These are phyloP conservation scores for Drosophila parvula DNA, from an alignment of 1,140 invertebrate species.

Conservation along the genomic window DNA sequence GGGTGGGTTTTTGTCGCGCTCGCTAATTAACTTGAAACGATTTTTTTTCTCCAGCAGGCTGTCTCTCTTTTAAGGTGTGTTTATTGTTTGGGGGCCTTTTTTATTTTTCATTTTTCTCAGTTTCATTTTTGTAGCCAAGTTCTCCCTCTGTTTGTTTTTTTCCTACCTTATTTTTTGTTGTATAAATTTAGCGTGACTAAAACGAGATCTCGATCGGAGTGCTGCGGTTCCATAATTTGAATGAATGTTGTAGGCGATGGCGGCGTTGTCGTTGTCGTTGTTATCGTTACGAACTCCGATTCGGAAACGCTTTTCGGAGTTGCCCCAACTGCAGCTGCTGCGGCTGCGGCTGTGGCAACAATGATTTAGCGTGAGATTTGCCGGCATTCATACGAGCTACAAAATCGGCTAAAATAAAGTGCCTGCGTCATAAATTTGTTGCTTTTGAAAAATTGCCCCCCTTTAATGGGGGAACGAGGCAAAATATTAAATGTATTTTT, in stretches of 20 bases:
- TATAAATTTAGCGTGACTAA: slow-evolving; percentile 82
- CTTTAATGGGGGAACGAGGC: background rate
- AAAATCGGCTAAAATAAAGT: slow-evolving; percentile 38
- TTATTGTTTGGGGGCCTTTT: slow-evolving; percentile 52
- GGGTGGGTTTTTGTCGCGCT: slow-evolving; percentile 74
- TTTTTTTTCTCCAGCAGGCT: slow-evolving; percentile 36
- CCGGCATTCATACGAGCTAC: slow-evolving; percentile 15
- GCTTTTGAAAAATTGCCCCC: slow-evolving; percentile 70
- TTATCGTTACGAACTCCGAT: slow-evolving; percentile 22
- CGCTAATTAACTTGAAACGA: slow-evolving; percentile 75
- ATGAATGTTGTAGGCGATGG: slow-evolving; percentile 80
- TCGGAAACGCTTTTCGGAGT: slow-evolving; percentile 28
- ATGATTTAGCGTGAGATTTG: slow-evolving; percentile 78
- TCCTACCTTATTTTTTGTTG: slow-evolving; percentile 25
- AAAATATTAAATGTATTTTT: slow-evolving; percentile 67
- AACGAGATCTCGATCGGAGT: slow-evolving; percentile 79
- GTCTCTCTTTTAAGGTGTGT: slow-evolving; percentile 79
- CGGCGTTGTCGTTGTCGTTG: slow-evolving; percentile 29
- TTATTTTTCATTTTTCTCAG: slow-evolving; percentile 38
- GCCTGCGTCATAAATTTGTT: slow-evolving; percentile 67
- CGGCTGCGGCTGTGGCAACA: slow-evolving; percentile 40
- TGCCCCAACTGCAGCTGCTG: slow-evolving; percentile 14
- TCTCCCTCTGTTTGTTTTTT: slow-evolving; percentile 6
- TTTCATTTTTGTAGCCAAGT: slow-evolving; percentile 15
- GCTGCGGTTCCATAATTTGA: slow-evolving; percentile 76